A percentile compares a stretch with the other conserved stretches of the same genome.
Conservation (phyloP, 2,888 invertebrate species). For the Drosophila leonis region DNA sequence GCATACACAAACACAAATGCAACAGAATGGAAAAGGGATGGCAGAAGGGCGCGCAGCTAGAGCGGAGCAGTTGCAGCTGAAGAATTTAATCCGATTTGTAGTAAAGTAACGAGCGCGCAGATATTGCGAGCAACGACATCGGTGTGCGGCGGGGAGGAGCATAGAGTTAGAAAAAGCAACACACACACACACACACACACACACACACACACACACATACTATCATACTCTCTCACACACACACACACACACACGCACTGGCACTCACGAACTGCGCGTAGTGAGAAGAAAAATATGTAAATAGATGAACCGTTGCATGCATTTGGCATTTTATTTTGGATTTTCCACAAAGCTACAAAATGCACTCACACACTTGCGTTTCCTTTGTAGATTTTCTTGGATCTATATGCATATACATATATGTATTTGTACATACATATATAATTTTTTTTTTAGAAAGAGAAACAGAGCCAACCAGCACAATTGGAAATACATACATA, state of each 20-base stretch:
- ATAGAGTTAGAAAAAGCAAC: conserved; percentile 62
- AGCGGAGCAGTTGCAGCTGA: conserved; percentile 60
- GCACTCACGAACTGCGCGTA: conserved; percentile 37
- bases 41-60: conserved; percentile 40
- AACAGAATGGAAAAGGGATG: conserved; percentile 31
- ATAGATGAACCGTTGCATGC: conserved; percentile 52
- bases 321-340: conserved; percentile 65
- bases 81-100: conserved; percentile 73
- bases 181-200: conserved; percentile 37
- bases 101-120: conserved; percentile 67
- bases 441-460: conserved; percentile 54
- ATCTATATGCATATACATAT: conserved; percentile 21
- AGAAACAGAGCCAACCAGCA: conserved; percentile 65
- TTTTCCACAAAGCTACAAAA: conserved; percentile 51
- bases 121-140: conserved; percentile 55
- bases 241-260: conserved; percentile 21
- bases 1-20: conserved; percentile 29
- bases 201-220: conserved; percentile 3
- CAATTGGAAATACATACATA: conserved; percentile 75
- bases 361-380: conserved; percentile 54
- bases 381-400: conserved; percentile 53
- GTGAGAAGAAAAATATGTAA: conserved; percentile 62
- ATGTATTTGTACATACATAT: conserved; percentile 19
- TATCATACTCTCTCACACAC: conserved; percentile 26
- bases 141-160: conserved; percentile 17